These are phyloP conservation scores for Crotophaga sulcirostris DNA, from an alignment of 2,113 vertebrate species.

Conservation along the genomic window DNA sequence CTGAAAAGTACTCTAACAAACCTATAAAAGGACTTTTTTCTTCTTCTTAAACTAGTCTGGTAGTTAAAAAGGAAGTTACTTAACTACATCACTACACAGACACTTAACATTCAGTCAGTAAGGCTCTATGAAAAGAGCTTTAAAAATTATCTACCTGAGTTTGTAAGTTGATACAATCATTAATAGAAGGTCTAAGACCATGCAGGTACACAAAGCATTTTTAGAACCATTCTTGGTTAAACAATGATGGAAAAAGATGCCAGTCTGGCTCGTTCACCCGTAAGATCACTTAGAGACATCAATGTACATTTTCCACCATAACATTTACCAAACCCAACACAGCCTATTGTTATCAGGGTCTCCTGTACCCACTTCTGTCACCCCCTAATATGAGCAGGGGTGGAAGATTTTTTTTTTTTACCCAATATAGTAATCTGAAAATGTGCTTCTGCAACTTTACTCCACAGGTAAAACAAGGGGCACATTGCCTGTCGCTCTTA, in stretches of 20 bases:
- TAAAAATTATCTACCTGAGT: constrained; percentile 90
- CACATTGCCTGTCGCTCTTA: neutral
- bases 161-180: constrained; percentile 90
- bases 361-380: constrained; percentile 46
- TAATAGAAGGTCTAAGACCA: constrained; percentile 90
- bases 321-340: constrained; percentile 68
- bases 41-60: constrained; percentile 64
- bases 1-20: constrained; percentile 58
- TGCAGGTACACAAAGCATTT: constrained; percentile 82
- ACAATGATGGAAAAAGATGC: constrained; percentile 77
- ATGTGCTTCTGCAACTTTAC: constrained; percentile 71
- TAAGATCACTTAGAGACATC: constrained; percentile 77
- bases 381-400: neutral
- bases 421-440: constrained; percentile 34
- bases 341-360: constrained; percentile 48
- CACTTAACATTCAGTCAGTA: constrained; percentile 84
- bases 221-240: constrained; percentile 83
- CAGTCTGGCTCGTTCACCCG: constrained; percentile 80
- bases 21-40: constrained; percentile 58
- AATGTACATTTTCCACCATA: constrained; percentile 73
- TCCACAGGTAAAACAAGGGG: constrained; percentile 26
- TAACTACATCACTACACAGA: constrained; percentile 81
- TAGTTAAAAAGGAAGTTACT: constrained; percentile 74
- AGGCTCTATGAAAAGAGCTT: constrained; percentile 77
- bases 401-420: neutral